Base-by-base conservation (phyloP, 2,888 invertebrate genomes). In the Aplocera efformata region DNA sequence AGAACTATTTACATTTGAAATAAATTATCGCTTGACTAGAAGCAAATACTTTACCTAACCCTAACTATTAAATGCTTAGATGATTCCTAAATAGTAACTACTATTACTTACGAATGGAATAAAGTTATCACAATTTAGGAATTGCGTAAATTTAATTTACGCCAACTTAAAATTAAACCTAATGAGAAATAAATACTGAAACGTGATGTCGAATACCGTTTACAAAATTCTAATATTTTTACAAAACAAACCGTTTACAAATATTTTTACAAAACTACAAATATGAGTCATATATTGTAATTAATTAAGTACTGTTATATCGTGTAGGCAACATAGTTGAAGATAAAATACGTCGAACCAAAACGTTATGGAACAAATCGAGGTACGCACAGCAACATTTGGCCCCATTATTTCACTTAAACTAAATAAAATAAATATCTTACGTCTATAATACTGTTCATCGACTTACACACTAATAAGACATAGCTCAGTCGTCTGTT, bases 71-170 rank as follows among this genome's bases (percentile, higher is more conserved):
- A 42, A 51, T 43, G 48, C 49, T 40, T 41, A 54, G 27, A 44
- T 42, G 56, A 44, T 53, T 58, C 58, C 56, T 69, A 63, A 56
- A 50, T 49, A 52, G 50, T 55, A 61, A 56, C 59, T 21, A 42
- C 39, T 40, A 31, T 17, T 3, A 17, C 20, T 53, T 64, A 63
- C 63, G 71, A 71, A 68, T 78, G 70, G 73, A 80, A 76, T 75
- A 72, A 66, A 68, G 75, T 73, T 84, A 86, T 86, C 85, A 86
- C 85, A 86, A 78, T 76, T 76, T 81, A 85, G 86, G 86, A 86
- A 85, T 83, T 63, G 75, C 84, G 82, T 56, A 71, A 63, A 57
- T 58, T 32, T 28, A 6, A 50, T 56, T 61, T 59, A 70, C 81
- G 80, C 75, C 23, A 20, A 39, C 40, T 41, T 56, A 60, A 44